Percentiles rank a stretch among this genome's conserved stretches.
phyloP scores from a whole-genome alignment of 2,888 invertebrate genomes.

The Spodoptera littoralis region DNA sequence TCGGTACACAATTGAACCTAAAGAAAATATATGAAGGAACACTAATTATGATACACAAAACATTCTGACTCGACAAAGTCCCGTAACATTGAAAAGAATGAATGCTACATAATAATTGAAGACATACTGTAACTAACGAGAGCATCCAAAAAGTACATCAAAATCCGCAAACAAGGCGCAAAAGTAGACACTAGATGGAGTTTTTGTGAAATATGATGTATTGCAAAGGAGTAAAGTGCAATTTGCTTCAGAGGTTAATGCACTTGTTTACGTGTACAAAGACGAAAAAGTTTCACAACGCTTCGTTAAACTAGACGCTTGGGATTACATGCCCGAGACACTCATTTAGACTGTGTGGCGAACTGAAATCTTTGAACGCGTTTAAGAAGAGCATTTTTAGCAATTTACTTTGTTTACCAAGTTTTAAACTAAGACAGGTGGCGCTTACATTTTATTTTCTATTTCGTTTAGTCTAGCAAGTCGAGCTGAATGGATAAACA shows the following conservation, averaged over 20 bases:
- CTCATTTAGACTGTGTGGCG: slow-evolving; percentile 69
- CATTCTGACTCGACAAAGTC: slow-evolving; percentile 13
- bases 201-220: slow-evolving; percentile 56
- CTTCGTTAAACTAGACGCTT: slow-evolving; percentile 81
- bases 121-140: slow-evolving; percentile 68
- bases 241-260: slow-evolving; percentile 53
- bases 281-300: slow-evolving; percentile 79
- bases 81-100: slow-evolving; percentile 46
- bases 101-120: slow-evolving; percentile 60
- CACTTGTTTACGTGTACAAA: slow-evolving; percentile 75
- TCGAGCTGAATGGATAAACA: not conserved
- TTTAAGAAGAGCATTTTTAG: slow-evolving; percentile 43
- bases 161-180: slow-evolving; percentile 67
- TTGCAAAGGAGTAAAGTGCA: slow-evolving; percentile 53
- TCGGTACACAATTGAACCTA: not conserved
- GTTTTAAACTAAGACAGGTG: slow-evolving; percentile 12
- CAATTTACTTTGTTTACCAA: slow-evolving; percentile 39
- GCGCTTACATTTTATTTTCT: slow-evolving; percentile 5
- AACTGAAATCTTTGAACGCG: slow-evolving; percentile 56
- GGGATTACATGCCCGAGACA: slow-evolving; percentile 76
- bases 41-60: slow-evolving; percentile 43
- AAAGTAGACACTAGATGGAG: slow-evolving; percentile 46
- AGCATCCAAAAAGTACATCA: slow-evolving; percentile 70
- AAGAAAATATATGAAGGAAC: slow-evolving; percentile 21
- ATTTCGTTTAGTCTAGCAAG: not conserved